phyloP scores from a whole-genome alignment of 2,888 invertebrate species.

The Clistopyga incitator region DNA sequence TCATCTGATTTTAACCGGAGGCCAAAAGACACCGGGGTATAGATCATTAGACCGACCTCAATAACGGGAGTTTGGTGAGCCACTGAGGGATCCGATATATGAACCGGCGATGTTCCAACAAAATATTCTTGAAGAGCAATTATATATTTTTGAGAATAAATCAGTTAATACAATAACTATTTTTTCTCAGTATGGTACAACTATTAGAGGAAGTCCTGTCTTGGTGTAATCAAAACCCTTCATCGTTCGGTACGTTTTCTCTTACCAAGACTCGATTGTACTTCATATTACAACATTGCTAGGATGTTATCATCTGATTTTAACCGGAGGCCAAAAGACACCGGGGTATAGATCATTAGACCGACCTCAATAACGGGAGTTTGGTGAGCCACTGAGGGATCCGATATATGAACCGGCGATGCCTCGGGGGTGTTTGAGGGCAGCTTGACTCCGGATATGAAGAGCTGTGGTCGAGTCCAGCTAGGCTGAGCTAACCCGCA shows the following conservation, averaged over 20 bases:
- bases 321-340: constrained; percentile 51
- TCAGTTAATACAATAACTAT: too few species aligned
- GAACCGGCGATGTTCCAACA: constrained; percentile 65
- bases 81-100: constrained; percentile 71
- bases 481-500: constrained; percentile 37
- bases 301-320: constrained; percentile 29
- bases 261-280: neutral
- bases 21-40: constrained; percentile 37
- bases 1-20: constrained; percentile 44
- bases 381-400: constrained; percentile 57
- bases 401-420: constrained; percentile 71
- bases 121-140: too few species aligned
- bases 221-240: neutral
- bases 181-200: too few species aligned
- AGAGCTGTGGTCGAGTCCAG: constrained; percentile 65
- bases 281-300: constrained; percentile 4
- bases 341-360: constrained; percentile 46
- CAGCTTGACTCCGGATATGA: constrained; percentile 77
- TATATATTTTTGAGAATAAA: too few species aligned
- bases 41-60: constrained; percentile 53
- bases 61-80: constrained; percentile 49
- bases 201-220: too few species aligned
- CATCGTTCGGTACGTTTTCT: neutral
- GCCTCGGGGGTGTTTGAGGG: constrained; percentile 70
- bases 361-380: constrained; percentile 52